Base-by-base conservation (phyloP, 37 sponge, comb jelly and placozoan genomes). In the Dysidea cf. avara region DNA sequence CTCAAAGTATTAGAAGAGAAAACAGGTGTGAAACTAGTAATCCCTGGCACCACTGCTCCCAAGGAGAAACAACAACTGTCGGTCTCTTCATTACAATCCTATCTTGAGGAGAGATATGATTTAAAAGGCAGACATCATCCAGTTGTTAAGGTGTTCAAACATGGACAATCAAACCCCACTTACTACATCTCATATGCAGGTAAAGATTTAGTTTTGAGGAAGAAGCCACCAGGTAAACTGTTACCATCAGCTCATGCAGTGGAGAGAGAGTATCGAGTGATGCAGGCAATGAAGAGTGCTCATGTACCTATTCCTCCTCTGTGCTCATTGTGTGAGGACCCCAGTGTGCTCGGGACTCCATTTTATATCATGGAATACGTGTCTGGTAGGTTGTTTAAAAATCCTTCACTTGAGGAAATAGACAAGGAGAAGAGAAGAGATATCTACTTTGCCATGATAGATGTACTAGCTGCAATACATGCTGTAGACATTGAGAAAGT, bases 131-230 rank as follows among this genome's bases (percentile, higher is more conserved):
- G 11, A 1, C 24, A 12, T 4, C 43, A 51, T 2, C 66, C 68
- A 0, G 31, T 61, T 0, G 48, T 87, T 46, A 48, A 78, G 6
- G 69, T 76, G 70, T 76, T 74, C 30, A 64, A 77, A 14, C 82
- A 87, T 21, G 92, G 92, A 20, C 87, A 92, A 66, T 92, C 92
- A 18, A 92, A 92, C 52, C 92, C 92, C 22, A 92, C 92, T 48
- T 92, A 87, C 67, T 75, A 83, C 29, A 18, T 92, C 25, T 72
- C 57, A 16, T 81, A 76, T 70, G 77, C 63, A n/a, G 81, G 83
- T 0, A 47, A 51, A 22, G 62, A 80, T 32, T 46, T 83, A 24
- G 92, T 92, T 11, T 62, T 92, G 49, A 54, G 92, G 48, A 92
- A 87, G 60, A 92, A 92, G 50, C 92, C 92, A 70, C 80, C 90